A percentile compares a stretch with the other conserved stretches of the same genome.
Conservation (phyloP, 2,797 vertebrate species). For the Chaunax sp. region DNA sequence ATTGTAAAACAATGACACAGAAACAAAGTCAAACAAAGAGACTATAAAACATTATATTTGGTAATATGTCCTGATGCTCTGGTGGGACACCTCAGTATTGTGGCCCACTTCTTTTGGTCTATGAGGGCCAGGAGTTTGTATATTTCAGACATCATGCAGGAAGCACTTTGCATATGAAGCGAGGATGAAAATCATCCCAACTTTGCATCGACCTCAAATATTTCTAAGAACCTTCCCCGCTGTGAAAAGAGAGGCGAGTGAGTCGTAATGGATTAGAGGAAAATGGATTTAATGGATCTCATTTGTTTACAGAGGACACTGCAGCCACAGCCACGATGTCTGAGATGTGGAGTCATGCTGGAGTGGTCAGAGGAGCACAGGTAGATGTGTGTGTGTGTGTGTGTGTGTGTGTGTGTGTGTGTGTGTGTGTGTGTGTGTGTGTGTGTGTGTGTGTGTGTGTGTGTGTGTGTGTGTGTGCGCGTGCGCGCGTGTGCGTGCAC, state of each 20-base stretch:
- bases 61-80: background rate
- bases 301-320: slow-evolving; percentile 69
- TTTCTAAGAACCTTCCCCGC: slow-evolving; percentile 47
- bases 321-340: slow-evolving; percentile 72
- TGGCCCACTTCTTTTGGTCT: slow-evolving; percentile 21
- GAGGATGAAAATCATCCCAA: slow-evolving; percentile 77
- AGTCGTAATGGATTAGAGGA: slow-evolving; percentile 34
- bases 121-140: slow-evolving; percentile 36
- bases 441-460: background rate
- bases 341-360: slow-evolving; percentile 77
- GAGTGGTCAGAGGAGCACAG: slow-evolving; percentile 79
- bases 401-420: too few relatives aligned
- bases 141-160: slow-evolving; percentile 44
- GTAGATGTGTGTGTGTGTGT: slow-evolving; percentile 58
- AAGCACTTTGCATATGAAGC: slow-evolving; percentile 79
- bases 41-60: too few relatives aligned
- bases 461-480: background rate
- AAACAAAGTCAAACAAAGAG: background rate
- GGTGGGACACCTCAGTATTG: background rate
- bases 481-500: too few relatives aligned
- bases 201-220: slow-evolving; percentile 79
- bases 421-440: too few relatives aligned
- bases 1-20: slow-evolving; percentile 18
- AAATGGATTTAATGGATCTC: slow-evolving; percentile 30
- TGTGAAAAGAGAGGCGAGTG: slow-evolving; percentile 14